Evolutionary conservation across 2,113 vertebrate species (phyloP), one percentile per base, ranked within the genome.

Genomic region (Ramphastos sulfuratus): DNA sequence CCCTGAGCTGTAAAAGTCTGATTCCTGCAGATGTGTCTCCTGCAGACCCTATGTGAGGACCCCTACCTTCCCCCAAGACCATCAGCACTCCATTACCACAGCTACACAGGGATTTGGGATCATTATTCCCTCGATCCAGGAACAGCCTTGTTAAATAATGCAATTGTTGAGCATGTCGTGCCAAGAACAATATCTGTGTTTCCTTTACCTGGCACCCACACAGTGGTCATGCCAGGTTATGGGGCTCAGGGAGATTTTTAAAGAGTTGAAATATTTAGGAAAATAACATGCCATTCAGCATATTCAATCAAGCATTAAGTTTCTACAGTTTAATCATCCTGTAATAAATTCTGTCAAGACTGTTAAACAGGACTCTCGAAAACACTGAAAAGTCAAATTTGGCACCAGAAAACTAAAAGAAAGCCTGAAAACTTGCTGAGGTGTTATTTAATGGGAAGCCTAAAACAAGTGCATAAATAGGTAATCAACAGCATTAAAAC

Each of bases 151-250:
- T 90, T 83, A 95, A 94, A 78, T 80, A 91, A 82, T 27, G 33
- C n/a, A 65, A 54, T 54, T 52, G 13, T 85, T 52, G 33, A 81
- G 55, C 48, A 15, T 3, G 12, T 35, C 48, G 44, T 25, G 82
- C 88, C 96, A 96, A 93, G 59, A 94, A 64, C 61, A 93, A 69
- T 72, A 90, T 86, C 56, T 90, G 25, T 82, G 69, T 81, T 96
- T 93, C 81, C 80, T 83, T 82, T 64, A 89, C 35, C 56, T 90
- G 90, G 79, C 75, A 87, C 39, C 60, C 56, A 66, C 66, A 37
- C 23, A 70, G 39, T 39, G 52, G 46, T 48, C 33, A 15, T 72
- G 44, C 44, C 60, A 88, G 30, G 65, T 93, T 92, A 92, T 58
- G 7, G 70, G 92, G 73, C 73, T 93, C 33, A 72, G 37, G 73